These are phyloP conservation scores for Tetrax tetrax DNA, from an alignment of 2,113 vertebrate species.

Conservation along the genomic window DNA sequence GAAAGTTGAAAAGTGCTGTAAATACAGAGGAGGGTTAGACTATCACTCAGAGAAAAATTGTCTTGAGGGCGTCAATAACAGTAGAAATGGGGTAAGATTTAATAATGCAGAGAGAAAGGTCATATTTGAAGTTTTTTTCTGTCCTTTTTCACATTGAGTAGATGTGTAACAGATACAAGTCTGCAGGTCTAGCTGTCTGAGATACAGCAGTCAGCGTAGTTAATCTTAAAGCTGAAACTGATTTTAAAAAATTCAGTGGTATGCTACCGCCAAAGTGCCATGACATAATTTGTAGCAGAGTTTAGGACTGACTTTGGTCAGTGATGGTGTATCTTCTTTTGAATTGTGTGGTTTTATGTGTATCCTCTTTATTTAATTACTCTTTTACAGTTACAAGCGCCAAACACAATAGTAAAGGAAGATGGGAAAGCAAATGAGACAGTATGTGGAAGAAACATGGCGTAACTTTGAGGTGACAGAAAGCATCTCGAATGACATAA, in stretches of 20 bases:
- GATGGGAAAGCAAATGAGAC: not conserved
- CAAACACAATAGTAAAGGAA: not conserved
- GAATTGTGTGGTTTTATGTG: not conserved
- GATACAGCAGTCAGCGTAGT: not conserved
- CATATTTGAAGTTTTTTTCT: not conserved
- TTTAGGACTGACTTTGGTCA: not conserved
- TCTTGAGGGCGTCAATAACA: not conserved
- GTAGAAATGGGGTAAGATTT: not conserved
- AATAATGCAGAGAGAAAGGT: not conserved
- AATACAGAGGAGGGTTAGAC: not conserved
- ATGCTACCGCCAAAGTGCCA: not conserved
- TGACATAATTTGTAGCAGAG: not conserved
- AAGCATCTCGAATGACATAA: not conserved
- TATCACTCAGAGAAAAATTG: not conserved
- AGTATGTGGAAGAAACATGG: not conserved
- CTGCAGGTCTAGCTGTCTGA: not conserved
- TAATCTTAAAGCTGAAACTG: not conserved
- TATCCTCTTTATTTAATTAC: not conserved
- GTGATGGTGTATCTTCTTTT: not conserved
- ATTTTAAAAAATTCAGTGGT: not conserved
- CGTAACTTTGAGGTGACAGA: not conserved
- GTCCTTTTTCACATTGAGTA: not conserved
- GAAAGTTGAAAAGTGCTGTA: not conserved
- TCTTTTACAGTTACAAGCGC: not conserved
- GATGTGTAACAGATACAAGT: not conserved